A percentile compares a stretch with the other conserved stretches of the same genome.
Evolutionary conservation across 2,797 vertebrate genomes (phyloP).

Genomic region (Myotis pilosus): DNA sequence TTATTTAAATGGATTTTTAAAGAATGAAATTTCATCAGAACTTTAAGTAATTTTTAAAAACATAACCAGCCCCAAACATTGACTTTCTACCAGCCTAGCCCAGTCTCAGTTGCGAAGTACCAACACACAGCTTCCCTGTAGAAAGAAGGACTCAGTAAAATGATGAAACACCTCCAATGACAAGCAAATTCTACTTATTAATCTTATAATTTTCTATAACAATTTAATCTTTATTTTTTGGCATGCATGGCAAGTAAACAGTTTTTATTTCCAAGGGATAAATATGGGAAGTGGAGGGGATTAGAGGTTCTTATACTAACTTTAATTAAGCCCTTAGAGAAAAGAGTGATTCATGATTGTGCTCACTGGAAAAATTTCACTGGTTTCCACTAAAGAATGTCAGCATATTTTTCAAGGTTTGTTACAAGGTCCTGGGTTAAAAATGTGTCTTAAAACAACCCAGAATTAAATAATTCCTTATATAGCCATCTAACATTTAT

Average conservation of each 20-base stretch:
- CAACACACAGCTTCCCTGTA: not conserved
- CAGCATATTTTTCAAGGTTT: not conserved
- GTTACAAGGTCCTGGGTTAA: not conserved
- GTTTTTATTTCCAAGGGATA: constrained; percentile 59
- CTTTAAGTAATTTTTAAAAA: no score
- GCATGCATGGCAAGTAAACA: constrained; percentile 16
- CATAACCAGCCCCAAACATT: not conserved
- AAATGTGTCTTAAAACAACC: not conserved
- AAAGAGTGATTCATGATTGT: constrained; percentile 37
- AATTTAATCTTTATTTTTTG: constrained; percentile 22
- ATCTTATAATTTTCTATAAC: constrained; percentile 46
- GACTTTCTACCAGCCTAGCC: not conserved
- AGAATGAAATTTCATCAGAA: not conserved
- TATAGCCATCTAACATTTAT: not conserved
- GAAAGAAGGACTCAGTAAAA: not conserved
- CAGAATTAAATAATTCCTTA: not conserved
- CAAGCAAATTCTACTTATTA: constrained; percentile 52
- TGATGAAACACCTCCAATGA: not conserved
- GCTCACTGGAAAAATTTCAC: not conserved
- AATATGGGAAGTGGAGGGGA: not conserved
- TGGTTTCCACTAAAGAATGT: not conserved
- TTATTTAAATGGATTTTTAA: not conserved
- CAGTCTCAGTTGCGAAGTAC: not conserved
- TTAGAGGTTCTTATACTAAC: not conserved
- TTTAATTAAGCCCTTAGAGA: constrained; percentile 51